Evolutionary conservation across 2,797 vertebrate genomes (phyloP).

Genomic region (Enteromius viviparus): DNA sequence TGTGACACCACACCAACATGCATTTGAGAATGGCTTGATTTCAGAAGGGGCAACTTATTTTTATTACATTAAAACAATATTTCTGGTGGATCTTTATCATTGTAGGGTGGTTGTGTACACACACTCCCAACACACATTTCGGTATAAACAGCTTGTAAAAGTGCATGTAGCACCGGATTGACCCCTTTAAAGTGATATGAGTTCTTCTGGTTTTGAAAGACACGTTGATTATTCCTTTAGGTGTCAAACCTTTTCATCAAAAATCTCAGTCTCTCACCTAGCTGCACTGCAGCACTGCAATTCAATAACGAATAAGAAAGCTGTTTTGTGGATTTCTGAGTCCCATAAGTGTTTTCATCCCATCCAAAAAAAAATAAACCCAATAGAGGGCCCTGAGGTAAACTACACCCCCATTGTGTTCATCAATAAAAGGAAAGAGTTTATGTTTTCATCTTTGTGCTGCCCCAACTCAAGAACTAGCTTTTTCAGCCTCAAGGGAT

Average conservation of each 20-base stretch:
- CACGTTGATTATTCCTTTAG: background rate
- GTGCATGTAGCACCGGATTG: no score
- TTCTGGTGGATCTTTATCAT: no score
- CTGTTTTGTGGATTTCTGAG: slow-evolving; percentile 23
- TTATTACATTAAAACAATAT: no score
- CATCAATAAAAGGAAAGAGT: slow-evolving; percentile 26
- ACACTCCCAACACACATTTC: no score
- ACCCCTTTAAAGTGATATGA: background rate
- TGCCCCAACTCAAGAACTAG: slow-evolving; percentile 1
- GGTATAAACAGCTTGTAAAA: no score
- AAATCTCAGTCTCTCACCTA: background rate
- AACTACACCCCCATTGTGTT: slow-evolving; percentile 32
- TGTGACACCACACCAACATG: no score
- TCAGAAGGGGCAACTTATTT: no score
- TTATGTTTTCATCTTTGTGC: slow-evolving; percentile 27
- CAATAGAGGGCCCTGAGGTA: slow-evolving; percentile 15
- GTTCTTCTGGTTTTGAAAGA: background rate
- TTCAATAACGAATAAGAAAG: slow-evolving; percentile 22
- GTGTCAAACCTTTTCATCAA: background rate
- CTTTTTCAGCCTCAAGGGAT: slow-evolving; percentile 5
- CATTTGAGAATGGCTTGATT: no score
- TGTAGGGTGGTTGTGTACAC: no score
- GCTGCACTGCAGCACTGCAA: slow-evolving; percentile 7
- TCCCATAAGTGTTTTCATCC: slow-evolving; percentile 30
- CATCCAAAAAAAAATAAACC: slow-evolving; percentile 12